Percentiles rank a stretch among this genome's conserved stretches.
These are phyloP conservation scores for Xiphophorus maculatus DNA, from an alignment of 2,113 vertebrate genomes.

Conservation along the genomic window DNA sequence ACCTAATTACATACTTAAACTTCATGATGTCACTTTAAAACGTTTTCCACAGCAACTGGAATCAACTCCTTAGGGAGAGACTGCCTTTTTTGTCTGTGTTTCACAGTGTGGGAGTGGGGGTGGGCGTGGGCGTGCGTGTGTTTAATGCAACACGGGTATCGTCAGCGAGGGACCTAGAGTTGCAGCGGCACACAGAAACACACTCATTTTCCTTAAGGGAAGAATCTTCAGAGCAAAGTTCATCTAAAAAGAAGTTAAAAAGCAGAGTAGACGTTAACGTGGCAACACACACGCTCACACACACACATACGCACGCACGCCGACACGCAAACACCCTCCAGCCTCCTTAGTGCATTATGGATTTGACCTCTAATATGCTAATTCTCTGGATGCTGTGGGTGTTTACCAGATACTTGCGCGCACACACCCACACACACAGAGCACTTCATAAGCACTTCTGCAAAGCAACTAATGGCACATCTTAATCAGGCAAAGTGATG, in stretches of 20 bases:
- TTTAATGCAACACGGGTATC: conserved; percentile 45
- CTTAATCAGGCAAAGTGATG: conserved; percentile 20
- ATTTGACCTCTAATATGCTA: conserved; percentile 68
- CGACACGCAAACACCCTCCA: conserved; percentile 26
- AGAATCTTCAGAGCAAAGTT: conserved; percentile 37
- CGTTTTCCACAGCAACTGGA: conserved; percentile 41
- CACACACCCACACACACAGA: background rate
- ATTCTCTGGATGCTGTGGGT: conserved; percentile 37
- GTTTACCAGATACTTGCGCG: conserved; percentile 31
- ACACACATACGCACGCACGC: background rate
- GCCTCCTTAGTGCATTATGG: conserved; percentile 35
- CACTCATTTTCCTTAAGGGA: conserved; percentile 29
- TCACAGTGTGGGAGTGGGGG: conserved; percentile 4
- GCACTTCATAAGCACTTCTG: background rate
- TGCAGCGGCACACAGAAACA: background rate
- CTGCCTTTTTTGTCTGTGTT: conserved; percentile 14
- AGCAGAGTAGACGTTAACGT: background rate
- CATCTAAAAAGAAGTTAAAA: conserved; percentile 21
- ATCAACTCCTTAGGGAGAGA: conserved; percentile 34
- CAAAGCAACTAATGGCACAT: conserved; percentile 14
- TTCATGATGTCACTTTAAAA: conserved; percentile 22
- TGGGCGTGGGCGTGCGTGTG: conserved; percentile 1
- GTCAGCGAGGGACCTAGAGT: conserved; percentile 34
- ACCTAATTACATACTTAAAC: conserved; percentile 7
- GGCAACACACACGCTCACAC: background rate